Evolutionary conservation across 2,113 vertebrate genomes (phyloP).

Genomic region (Arothron firmamentum): DNA sequence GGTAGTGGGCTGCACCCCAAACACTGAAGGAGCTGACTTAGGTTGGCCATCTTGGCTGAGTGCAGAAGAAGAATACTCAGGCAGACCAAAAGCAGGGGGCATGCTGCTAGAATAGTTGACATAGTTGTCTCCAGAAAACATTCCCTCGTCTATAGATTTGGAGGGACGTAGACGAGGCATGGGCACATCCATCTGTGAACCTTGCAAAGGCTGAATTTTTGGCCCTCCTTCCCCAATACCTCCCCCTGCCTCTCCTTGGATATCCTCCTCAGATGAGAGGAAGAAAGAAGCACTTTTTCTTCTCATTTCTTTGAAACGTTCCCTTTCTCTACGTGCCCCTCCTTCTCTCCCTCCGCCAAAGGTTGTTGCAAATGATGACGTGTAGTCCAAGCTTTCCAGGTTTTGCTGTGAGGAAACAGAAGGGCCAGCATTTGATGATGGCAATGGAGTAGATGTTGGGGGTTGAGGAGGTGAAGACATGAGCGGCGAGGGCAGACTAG

Average conservation of each 20-base stretch:
- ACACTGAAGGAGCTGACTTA: slow-evolving; percentile 67
- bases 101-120: slow-evolving; percentile 79
- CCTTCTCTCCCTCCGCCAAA: slow-evolving; percentile 76
- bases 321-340: slow-evolving; percentile 80
- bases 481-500: slow-evolving; percentile 74
- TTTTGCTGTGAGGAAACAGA: slow-evolving; percentile 55
- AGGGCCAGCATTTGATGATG: slow-evolving; percentile 58
- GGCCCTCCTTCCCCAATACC: slow-evolving; percentile 41
- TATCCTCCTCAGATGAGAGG: slow-evolving; percentile 84
- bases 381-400: slow-evolving; percentile 77
- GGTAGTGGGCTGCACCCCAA: slow-evolving; percentile 67
- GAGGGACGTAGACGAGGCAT: slow-evolving; percentile 82
- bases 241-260: slow-evolving; percentile 66
- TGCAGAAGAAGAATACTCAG: slow-evolving; percentile 75
- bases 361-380: slow-evolving; percentile 75
- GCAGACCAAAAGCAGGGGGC: slow-evolving; percentile 76
- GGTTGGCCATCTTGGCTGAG: slow-evolving; percentile 68
- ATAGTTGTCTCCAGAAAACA: slow-evolving; percentile 85
- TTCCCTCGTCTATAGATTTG: slow-evolving; percentile 90
- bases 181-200: slow-evolving; percentile 66
- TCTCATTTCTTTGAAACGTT: slow-evolving; percentile 85
- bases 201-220: slow-evolving; percentile 62
- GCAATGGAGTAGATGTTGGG: slow-evolving; percentile 70
- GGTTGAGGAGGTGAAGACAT: slow-evolving; percentile 67
- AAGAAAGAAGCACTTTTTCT: slow-evolving; percentile 87